phyloP scores from a whole-genome alignment of 1,140 invertebrate species.

The Periplaneta americana region DNA sequence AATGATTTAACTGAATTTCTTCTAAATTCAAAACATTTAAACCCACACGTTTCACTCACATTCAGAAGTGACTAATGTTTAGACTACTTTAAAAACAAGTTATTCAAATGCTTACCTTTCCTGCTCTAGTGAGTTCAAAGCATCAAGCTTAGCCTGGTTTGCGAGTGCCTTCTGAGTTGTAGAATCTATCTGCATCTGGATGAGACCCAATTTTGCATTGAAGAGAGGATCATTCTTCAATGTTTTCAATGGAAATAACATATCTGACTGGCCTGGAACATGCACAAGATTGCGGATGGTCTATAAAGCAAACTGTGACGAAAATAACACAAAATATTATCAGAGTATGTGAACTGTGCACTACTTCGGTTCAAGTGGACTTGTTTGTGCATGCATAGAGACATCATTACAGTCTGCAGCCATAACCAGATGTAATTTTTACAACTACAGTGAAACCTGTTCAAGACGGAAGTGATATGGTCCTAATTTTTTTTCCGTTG shows the following conservation, averaged over 20 bases:
- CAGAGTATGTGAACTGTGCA: neutral
- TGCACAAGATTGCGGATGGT: neutral
- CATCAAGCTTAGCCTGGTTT: neutral
- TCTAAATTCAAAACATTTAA: neutral
- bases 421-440: neutral
- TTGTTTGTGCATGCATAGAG: neutral
- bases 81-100: no score
- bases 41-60: neutral
- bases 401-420: neutral
- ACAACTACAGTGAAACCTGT: no score
- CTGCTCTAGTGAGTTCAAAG: neutral
- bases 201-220: neutral
- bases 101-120: neutral
- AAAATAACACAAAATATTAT: neutral
- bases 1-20: no score
- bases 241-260: neutral
- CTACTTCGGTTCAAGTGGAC: no score
- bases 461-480: no score
- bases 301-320: neutral
- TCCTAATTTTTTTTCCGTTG: no score
- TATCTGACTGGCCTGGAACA: neutral
- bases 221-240: neutral
- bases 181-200: neutral
- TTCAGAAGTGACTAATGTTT: neutral
- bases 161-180: neutral